phyloP scores from a whole-genome alignment of 2,113 vertebrate species.

The Saccopteryx bilineata region DNA sequence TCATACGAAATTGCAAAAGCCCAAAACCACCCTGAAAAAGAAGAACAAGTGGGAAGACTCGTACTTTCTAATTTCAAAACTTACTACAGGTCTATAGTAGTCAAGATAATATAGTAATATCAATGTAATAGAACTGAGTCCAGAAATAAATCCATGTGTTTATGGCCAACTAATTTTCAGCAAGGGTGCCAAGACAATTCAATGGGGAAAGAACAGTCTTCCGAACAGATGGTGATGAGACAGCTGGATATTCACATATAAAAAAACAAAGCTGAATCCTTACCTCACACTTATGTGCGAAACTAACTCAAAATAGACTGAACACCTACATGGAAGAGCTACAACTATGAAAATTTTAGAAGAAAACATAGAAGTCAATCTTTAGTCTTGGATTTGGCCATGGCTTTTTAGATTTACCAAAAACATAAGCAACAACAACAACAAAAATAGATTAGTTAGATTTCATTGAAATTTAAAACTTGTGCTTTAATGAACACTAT shows the following conservation, averaged over 20 bases:
- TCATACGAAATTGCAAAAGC: background rate
- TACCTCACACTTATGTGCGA: background rate
- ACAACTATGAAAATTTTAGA: background rate
- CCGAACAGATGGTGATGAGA: background rate
- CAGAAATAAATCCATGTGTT: background rate
- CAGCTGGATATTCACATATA: background rate
- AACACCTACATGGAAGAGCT: background rate
- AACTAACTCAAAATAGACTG: background rate
- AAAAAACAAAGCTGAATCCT: background rate
- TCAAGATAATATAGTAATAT: background rate
- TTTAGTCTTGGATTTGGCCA: background rate
- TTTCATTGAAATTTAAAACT: background rate
- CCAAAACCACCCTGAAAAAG: constrained; percentile 8
- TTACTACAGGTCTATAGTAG: background rate
- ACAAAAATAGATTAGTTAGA: background rate
- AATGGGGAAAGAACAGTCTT: background rate
- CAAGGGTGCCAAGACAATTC: background rate
- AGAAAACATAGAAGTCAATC: background rate
- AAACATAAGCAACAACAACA: background rate
- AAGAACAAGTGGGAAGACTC: background rate
- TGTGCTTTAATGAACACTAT: background rate
- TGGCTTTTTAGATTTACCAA: background rate
- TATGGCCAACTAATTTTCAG: background rate
- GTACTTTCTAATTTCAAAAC: background rate
- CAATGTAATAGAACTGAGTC: background rate